These are phyloP conservation scores for Margaritifera margaritifera DNA, from an alignment of 2,888 invertebrate genomes.

Conservation along the genomic window DNA sequence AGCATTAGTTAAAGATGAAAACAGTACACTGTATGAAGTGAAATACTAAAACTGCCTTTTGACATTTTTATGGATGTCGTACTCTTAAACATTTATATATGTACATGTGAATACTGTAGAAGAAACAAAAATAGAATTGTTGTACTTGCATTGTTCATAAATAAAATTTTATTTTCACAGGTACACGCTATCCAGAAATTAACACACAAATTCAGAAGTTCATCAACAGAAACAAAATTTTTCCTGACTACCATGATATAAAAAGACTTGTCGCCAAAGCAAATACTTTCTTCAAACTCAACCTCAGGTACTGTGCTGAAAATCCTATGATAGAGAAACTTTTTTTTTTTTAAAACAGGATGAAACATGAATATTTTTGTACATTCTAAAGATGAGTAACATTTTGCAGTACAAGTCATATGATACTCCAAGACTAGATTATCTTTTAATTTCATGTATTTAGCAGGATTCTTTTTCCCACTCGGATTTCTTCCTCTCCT, in stretches of 20 bases:
- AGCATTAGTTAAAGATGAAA: too few relatives aligned
- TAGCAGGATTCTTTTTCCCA: too few relatives aligned
- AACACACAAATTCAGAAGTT: conserved; percentile 72
- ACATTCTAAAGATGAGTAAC: too few relatives aligned
- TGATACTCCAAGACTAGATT: too few relatives aligned
- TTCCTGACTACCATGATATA: conserved; percentile 75
- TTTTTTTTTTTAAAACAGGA: background rate
- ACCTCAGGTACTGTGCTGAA: conserved; percentile 48
- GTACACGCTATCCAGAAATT: conserved; percentile 77
- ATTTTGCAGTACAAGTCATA: too few relatives aligned
- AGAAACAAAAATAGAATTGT: background rate
- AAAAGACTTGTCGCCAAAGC: conserved; percentile 67
- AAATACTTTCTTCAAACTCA: conserved; percentile 64
- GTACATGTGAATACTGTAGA: background rate
- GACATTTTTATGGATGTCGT: too few relatives aligned
- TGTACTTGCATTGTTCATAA: background rate
- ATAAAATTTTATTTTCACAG: conserved; percentile 56
- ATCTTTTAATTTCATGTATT: too few relatives aligned
- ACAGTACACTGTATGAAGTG: too few relatives aligned
- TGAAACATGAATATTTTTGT: background rate
- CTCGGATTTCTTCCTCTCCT: too few relatives aligned
- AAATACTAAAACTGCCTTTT: too few relatives aligned
- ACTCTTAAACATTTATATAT: background rate
- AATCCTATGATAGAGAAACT: conserved; percentile 6
- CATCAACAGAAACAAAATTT: conserved; percentile 72